A percentile compares a stretch with the other conserved stretches of the same genome.
Conservation (phyloP, 2,888 invertebrate genomes). For the Boloria euphrosyne region DNA sequence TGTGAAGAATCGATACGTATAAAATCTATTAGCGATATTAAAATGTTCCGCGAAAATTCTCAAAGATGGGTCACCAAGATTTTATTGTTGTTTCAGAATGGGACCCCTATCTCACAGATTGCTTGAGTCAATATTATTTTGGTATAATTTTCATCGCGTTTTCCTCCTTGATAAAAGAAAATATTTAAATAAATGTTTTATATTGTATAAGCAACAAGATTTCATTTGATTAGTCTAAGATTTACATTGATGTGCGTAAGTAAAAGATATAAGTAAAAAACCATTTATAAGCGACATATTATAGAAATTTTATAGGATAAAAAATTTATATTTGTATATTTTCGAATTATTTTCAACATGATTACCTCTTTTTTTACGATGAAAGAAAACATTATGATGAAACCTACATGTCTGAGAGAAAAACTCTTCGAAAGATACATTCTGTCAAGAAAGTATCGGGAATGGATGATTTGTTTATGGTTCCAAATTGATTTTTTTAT, state of each 20-base stretch:
- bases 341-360: background rate
- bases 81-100: slow-evolving; percentile 50
- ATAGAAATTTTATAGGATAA: too few relatives aligned
- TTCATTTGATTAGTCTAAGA: too few relatives aligned
- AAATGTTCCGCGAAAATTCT: slow-evolving; percentile 58
- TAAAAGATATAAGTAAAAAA: too few relatives aligned
- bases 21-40: slow-evolving; percentile 77
- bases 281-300: too few relatives aligned
- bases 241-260: too few relatives aligned
- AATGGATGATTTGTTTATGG: too few relatives aligned
- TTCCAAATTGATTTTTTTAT: too few relatives aligned
- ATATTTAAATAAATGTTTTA: slow-evolving; percentile 39
- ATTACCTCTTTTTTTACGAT: too few relatives aligned
- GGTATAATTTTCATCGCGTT: slow-evolving; percentile 43
- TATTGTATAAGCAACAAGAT: slow-evolving; percentile 13
- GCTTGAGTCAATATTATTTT: slow-evolving; percentile 50
- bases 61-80: slow-evolving; percentile 53
- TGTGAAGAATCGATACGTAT: slow-evolving; percentile 67
- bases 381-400: too few relatives aligned
- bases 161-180: slow-evolving; percentile 36
- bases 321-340: background rate
- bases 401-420: too few relatives aligned
- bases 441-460: too few relatives aligned
- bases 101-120: slow-evolving; percentile 48
- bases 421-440: too few relatives aligned